Evolutionary conservation across 2,888 invertebrate genomes (phyloP), one percentile per base, ranked within the genome.

Genomic region (Mythimna vitellina): DNA sequence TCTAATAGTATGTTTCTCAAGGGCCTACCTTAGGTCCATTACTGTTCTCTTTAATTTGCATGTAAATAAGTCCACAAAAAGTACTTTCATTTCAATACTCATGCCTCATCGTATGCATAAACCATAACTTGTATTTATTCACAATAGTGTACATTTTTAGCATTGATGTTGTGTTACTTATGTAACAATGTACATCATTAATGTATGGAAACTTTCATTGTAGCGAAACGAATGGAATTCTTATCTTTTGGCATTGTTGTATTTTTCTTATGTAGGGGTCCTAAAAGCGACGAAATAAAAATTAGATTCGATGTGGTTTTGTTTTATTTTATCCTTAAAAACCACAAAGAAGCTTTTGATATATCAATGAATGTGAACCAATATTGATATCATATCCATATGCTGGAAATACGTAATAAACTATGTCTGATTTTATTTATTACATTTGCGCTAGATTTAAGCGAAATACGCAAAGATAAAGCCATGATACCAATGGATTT

Each of bases 251-350:
- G 86, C 87, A 87, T 91, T 86, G 91, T 90, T 93, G 92, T 94
- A 93, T 92, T 93, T 94, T 93, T 94, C 92, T 92, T 93, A 91
- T 90, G 94, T 94, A 94, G 94, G 81, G 87, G 88, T 92, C 92
- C 90, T 92, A 88, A 92, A 89, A 90, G 92, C 86, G 93, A 93
- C 92, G 88, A 93, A 95, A 93, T 94, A 94, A 95, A 91, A 91
- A 88, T 89, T 95, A 94, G 94, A 94, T 92, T 92, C 91, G 81
- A 89, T 85, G 72, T 80, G 81, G 78, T 86, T 87, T 86, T 88
- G 85, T 90, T 90, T 88, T 78, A 71, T 80, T 78, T 76, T 65
- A 17, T 51, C 46, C 32, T 29, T 53, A 0, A 10, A n/a, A 29
- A 49, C 32, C 17, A 22, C 25, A 9, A 9, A 29, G 1, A 46